phyloP scores from a whole-genome alignment of 2,888 invertebrate genomes.

The Bembecia ichneumoniformis region DNA sequence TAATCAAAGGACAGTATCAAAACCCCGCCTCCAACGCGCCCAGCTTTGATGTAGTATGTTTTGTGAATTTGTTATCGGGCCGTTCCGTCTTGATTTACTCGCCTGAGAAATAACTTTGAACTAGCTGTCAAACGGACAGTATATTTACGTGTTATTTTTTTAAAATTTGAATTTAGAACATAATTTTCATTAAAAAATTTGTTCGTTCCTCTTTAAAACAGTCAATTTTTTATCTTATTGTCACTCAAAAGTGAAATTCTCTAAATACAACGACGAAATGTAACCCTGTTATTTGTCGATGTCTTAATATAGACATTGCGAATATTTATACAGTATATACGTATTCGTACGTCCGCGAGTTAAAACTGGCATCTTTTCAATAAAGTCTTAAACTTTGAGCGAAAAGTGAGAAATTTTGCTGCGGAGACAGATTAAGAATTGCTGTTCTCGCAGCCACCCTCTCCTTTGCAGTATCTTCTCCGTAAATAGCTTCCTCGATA shows the following conservation, averaged over 20 bases:
- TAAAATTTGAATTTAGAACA: not conserved
- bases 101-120: conserved; percentile 15
- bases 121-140: not conserved
- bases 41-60: conserved; percentile 50
- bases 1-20: conserved; percentile 62
- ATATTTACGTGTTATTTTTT: not conserved
- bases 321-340: conserved; percentile 25
- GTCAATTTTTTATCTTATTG: too few species aligned
- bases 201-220: too few species aligned
- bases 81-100: conserved; percentile 21
- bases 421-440: conserved; percentile 20
- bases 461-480: conserved; percentile 9
- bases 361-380: conserved; percentile 33
- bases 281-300: not conserved
- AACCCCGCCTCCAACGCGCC: conserved; percentile 31
- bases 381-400: conserved; percentile 42
- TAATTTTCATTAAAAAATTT: too few species aligned
- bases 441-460: conserved; percentile 12
- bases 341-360: conserved; percentile 18
- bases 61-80: conserved; percentile 33
- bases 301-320: conserved; percentile 35
- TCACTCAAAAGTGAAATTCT: too few species aligned
- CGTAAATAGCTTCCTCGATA: conserved; percentile 6
- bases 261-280: too few species aligned
- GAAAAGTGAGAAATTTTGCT: conserved; percentile 36